Conservation (phyloP, 2,888 invertebrate species). For the Eugnorisma glareosa region DNA sequence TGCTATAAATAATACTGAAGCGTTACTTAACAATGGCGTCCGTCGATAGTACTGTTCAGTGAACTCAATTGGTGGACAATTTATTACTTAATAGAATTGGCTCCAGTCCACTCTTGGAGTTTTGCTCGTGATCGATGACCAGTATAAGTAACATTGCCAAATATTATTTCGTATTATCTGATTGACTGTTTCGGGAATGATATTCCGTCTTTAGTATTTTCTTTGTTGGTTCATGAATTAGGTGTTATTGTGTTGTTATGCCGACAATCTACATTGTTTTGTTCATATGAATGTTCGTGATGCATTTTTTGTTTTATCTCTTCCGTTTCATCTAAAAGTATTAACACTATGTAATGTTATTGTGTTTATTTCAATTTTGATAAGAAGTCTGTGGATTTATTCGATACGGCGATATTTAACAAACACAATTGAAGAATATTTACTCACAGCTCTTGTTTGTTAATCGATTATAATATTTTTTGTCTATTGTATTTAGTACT, state of each 20-base stretch:
- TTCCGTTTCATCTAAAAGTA: background rate
- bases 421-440: background rate
- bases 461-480: background rate
- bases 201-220: conserved; percentile 17
- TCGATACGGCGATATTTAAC: background rate
- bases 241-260: background rate
- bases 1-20: conserved; percentile 3
- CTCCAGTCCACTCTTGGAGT: conserved; percentile 51
- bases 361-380: background rate
- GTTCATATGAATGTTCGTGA: background rate
- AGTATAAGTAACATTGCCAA: conserved; percentile 49
- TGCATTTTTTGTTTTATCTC: background rate
- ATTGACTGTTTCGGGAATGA: conserved; percentile 35
- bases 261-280: conserved; percentile 1
- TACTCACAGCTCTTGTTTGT: background rate
- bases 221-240: conserved; percentile 6
- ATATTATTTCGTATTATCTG: conserved; percentile 39
- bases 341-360: background rate
- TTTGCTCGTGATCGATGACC: conserved; percentile 26
- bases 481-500: background rate
- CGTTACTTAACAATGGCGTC: conserved; percentile 38
- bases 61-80: conserved; percentile 47
- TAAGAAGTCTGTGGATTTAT: background rate
- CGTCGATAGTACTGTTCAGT: conserved; percentile 38
- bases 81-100: conserved; percentile 59